Evolutionary conservation across 2,797 vertebrate species (phyloP).

Genomic region (Columba guinea): DNA sequence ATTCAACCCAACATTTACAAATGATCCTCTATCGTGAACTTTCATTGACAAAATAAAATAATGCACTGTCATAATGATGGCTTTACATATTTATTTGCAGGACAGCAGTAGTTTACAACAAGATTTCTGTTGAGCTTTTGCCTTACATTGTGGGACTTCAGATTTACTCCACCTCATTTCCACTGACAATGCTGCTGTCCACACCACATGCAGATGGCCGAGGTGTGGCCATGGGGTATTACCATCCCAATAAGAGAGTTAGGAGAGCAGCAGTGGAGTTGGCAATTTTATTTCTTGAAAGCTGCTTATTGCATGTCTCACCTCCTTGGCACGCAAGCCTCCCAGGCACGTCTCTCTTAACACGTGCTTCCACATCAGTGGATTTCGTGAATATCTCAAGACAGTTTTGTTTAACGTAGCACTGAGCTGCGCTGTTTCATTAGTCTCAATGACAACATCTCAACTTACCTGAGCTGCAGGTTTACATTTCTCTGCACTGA

Average conservation of each 20-base stretch:
- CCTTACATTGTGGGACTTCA: background rate
- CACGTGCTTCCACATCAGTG: background rate
- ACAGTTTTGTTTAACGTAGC: conserved; percentile 40
- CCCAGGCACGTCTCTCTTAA: background rate
- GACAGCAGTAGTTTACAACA: background rate
- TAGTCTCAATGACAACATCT: conserved; percentile 40
- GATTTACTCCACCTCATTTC: background rate
- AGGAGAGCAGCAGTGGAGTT: background rate
- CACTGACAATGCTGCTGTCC: background rate
- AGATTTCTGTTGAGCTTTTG: background rate
- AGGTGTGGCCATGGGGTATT: background rate
- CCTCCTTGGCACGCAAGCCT: background rate
- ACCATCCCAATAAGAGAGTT: background rate
- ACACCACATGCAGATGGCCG: fast-evolving
- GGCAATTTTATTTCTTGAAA: conserved; percentile 28
- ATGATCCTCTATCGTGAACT: background rate
- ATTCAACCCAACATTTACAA: background rate
- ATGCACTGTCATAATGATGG: fast-evolving
- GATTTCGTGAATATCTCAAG: conserved; percentile 13
- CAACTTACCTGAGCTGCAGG: conserved; percentile 6
- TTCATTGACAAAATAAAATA: background rate
- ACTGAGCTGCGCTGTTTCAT: conserved; percentile 32
- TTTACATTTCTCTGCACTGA: background rate
- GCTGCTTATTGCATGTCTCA: background rate
- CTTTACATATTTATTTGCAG: background rate